Base-by-base conservation (phyloP, 2,797 vertebrate species). In the Muraenolepis orangiensis region DNA sequence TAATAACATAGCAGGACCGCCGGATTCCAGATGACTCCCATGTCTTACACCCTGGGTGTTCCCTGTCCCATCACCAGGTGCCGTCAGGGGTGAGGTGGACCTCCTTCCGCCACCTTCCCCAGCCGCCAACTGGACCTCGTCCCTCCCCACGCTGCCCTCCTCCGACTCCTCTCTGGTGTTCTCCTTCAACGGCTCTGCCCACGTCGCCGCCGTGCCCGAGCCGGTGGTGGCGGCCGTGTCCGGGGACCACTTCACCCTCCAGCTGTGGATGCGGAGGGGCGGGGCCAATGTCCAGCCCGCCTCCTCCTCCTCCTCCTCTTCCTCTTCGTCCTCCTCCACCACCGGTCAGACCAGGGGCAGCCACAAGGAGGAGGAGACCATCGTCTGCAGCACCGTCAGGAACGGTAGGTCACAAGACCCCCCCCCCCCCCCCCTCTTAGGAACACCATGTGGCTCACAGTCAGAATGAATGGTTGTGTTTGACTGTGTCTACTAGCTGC, bases 131-230 rank as follows among this genome's bases (percentile, higher is more conserved):
- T 99, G 98, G 98, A 99, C 97, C 0, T 93, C 96, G 0, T 93
- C 94, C 0, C 93, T 99, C 75, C 97, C 96, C 0, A 97, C 98
- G 10, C 95, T 98, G 72, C 97, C 98, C 72, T 99, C 97, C 74
- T 98, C 98, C 46, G 98, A 99, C 88, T 98, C 96, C 80, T 99
- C 97, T 75, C 94, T 98, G 40, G 97, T 99, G 82, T 99, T 98
- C 88, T 98, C 96, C 92, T 99, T 99, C 87, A 99, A 99, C 0
- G 96, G 96, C 67, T 98, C 97, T 74, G 89, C 87, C 75, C 96
- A 98, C n/a, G 94, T 96, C 0, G 96, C 96, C 4, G 93, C 95
- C 80, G 96, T 99, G 81, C 97, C 97, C 0, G 86, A 96, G 72
- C 76, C 90, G 0, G 89, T 97, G 32, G 95, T 95, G 16, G 91